These are phyloP conservation scores for Eilema griseolum DNA, from an alignment of 2,888 invertebrate genomes.

Conservation along the genomic window DNA sequence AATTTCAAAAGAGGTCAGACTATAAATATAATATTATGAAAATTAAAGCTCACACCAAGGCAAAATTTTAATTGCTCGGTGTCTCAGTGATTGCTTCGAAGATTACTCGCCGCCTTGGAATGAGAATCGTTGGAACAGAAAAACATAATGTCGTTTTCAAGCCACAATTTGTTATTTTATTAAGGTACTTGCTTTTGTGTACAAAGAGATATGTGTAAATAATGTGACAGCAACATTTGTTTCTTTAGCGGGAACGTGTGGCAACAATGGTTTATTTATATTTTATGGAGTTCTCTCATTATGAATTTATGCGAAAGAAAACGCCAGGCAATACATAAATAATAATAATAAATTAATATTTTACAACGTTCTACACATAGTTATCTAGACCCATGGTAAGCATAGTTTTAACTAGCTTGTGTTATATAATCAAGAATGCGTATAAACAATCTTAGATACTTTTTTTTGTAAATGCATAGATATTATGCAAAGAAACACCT, in stretches of 20 bases:
- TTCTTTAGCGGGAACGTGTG: background rate
- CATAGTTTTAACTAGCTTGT: too few species aligned
- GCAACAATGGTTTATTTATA: conserved; percentile 2
- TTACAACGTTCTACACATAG: too few species aligned
- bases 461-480: too few species aligned
- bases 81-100: conserved; percentile 28
- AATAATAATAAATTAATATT: too few species aligned
- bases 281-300: background rate
- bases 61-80: conserved; percentile 24
- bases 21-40: conserved; percentile 23
- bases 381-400: too few species aligned
- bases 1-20: conserved; percentile 20
- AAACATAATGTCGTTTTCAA: background rate
- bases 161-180: conserved; percentile 3
- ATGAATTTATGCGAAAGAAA: background rate
- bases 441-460: too few species aligned
- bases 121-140: conserved; percentile 24
- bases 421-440: too few species aligned
- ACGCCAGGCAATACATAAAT: background rate
- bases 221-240: background rate
- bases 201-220: background rate
- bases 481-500: too few species aligned
- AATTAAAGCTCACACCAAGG: conserved; percentile 13
- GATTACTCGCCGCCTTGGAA: conserved; percentile 17
- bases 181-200: conserved; percentile 3